Conservation (phyloP, 2,888 invertebrate genomes). For the Ichneumoninae sp. region DNA sequence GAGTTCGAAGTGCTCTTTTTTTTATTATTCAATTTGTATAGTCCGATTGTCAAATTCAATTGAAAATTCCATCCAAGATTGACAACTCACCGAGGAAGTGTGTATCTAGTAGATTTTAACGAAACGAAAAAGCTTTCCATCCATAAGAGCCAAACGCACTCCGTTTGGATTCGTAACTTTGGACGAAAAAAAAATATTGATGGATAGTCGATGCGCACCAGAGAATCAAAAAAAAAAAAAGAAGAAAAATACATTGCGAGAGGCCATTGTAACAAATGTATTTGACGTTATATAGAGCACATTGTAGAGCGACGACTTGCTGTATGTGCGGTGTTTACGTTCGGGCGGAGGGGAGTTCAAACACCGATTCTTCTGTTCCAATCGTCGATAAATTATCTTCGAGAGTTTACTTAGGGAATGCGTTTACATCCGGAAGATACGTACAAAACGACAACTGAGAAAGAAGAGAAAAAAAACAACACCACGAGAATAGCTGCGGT, state of each 20-base stretch:
- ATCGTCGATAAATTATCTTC: slow-evolving; percentile 18
- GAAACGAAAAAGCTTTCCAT: slow-evolving; percentile 62
- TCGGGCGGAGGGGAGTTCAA: slow-evolving; percentile 17
- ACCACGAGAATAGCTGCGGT: too few species aligned
- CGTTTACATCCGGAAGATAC: slow-evolving; percentile 12
- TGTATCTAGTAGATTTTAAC: slow-evolving; percentile 58
- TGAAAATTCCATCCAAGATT: slow-evolving; percentile 65
- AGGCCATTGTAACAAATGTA: slow-evolving; percentile 67
- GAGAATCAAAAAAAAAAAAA: slow-evolving; percentile 56
- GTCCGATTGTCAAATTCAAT: slow-evolving; percentile 58
- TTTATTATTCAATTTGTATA: slow-evolving; percentile 29
- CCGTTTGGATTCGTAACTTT: slow-evolving; percentile 24
- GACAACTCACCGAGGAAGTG: slow-evolving; percentile 49
- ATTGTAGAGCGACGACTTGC: slow-evolving; percentile 45
- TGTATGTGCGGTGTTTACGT: slow-evolving; percentile 39
- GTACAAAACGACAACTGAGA: not conserved
- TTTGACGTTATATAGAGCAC: slow-evolving; percentile 62
- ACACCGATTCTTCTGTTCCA: slow-evolving; percentile 27
- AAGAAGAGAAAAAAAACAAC: not conserved
- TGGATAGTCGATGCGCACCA: slow-evolving; percentile 35
- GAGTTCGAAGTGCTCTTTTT: slow-evolving; percentile 28
- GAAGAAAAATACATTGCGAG: slow-evolving; percentile 55
- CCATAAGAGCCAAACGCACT: slow-evolving; percentile 44
- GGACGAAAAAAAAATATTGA: slow-evolving; percentile 31
- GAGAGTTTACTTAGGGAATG: slow-evolving; percentile 3